A percentile compares a stretch with the other conserved stretches of the same genome.
Evolutionary conservation across 2,888 invertebrate genomes (phyloP).

Genomic region (Stenurella melanura): DNA sequence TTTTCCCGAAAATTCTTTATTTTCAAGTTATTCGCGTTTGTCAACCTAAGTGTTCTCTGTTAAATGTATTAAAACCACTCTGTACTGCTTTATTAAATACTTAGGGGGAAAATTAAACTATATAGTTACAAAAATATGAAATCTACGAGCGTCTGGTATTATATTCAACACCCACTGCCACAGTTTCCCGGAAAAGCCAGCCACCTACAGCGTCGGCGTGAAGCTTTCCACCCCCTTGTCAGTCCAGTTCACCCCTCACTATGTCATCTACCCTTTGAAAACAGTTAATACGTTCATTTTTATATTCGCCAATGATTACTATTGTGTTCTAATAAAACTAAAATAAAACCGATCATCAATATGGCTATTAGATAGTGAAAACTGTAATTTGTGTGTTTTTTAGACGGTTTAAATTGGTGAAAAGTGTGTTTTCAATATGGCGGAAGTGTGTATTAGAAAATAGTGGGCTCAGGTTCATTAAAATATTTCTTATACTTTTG

Average conservation of each 20-base stretch:
- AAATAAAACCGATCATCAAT: constrained; percentile 17
- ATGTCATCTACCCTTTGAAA: constrained; percentile 49
- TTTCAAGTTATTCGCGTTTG: no score
- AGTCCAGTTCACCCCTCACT: constrained; percentile 44
- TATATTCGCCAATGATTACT: constrained; percentile 41
- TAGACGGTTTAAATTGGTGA: background rate
- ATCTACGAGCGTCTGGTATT: background rate
- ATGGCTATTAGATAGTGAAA: constrained; percentile 32
- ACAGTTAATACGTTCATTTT: constrained; percentile 34
- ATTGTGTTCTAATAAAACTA: constrained; percentile 26
- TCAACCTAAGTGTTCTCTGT: no score
- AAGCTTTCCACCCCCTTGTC: constrained; percentile 35
- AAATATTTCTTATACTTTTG: background rate
- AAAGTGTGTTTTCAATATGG: constrained; percentile 32
- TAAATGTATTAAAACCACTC: no score
- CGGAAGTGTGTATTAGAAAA: constrained; percentile 30
- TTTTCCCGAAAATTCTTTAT: no score
- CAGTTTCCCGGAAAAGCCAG: constrained; percentile 45
- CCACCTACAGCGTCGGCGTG: constrained; percentile 48
- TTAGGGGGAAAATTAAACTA: no score
- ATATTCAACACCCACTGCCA: constrained; percentile 40
- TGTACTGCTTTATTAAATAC: no score
- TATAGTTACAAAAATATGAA: background rate
- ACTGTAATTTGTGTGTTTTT: constrained; percentile 9
- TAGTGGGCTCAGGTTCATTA: constrained; percentile 17